Percentiles rank a stretch among this genome's conserved stretches.
phyloP scores from a whole-genome alignment of 2,888 invertebrate genomes.

The Drosophila melanosoma region DNA sequence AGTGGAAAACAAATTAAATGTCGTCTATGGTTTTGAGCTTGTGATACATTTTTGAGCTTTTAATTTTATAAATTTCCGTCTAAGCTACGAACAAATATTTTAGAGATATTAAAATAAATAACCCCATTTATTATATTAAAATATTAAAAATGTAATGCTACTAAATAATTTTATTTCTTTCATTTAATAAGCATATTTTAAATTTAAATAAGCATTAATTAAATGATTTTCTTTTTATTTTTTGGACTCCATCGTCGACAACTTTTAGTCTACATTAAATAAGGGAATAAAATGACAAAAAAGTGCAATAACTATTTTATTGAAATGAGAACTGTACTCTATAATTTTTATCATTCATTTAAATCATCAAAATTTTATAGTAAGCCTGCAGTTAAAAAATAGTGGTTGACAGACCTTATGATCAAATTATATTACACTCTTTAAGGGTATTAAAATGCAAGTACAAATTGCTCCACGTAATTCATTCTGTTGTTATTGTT shows the following conservation, averaged over 20 bases:
- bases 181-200: not conserved
- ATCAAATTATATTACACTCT: slow-evolving; percentile 1
- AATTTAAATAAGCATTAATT: not conserved
- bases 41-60: not conserved
- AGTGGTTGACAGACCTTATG: not conserved
- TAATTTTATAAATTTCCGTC: not conserved
- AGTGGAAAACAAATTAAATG: not conserved
- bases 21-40: not conserved
- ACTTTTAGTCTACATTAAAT: not conserved
- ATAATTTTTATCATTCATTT: not conserved
- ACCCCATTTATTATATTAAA: not conserved
- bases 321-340: not conserved
- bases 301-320: not conserved
- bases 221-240: not conserved
- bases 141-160: not conserved
- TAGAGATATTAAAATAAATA: not conserved
- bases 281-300: not conserved
- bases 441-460: slow-evolving; percentile 36
- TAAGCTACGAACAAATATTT: not conserved
- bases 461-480: slow-evolving; percentile 46
- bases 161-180: not conserved
- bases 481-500: slow-evolving; percentile 41
- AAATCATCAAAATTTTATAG: not conserved
- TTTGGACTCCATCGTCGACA: too few species aligned
- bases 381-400: not conserved